phyloP scores from a whole-genome alignment of 2,113 vertebrate genomes.

The Charadrius vociferus region DNA sequence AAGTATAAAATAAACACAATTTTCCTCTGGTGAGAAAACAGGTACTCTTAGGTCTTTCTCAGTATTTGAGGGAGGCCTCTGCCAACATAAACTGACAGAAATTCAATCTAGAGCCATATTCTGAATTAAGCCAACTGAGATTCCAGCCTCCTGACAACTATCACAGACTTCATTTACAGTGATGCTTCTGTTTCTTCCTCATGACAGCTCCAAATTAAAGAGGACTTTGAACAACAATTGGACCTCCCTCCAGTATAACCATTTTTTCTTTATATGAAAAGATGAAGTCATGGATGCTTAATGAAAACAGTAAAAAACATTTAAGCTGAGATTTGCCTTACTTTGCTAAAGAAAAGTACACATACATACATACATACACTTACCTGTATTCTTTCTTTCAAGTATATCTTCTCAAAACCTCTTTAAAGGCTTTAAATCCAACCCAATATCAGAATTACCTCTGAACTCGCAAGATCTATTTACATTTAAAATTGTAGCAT shows the following conservation, averaged over 20 bases:
- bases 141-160: background rate
- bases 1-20: background rate
- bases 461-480: background rate
- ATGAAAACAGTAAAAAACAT: background rate
- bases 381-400: background rate
- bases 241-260: fast-evolving
- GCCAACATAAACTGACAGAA: background rate
- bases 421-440: background rate
- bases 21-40: background rate
- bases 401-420: background rate
- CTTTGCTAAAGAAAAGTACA: background rate
- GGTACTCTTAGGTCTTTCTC: background rate
- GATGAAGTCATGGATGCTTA: background rate
- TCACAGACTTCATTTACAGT: background rate
- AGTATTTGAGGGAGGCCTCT: background rate
- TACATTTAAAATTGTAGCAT: background rate
- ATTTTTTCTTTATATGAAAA: background rate
- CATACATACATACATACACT: background rate
- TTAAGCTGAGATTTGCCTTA: background rate
- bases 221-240: background rate
- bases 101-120: background rate
- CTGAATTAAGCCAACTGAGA: background rate
- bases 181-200: background rate
- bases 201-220: background rate
- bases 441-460: background rate